Evolutionary conservation across 2,113 vertebrate genomes (phyloP), one percentile per base, ranked within the genome.

Genomic region (Arenaria interpres): DNA sequence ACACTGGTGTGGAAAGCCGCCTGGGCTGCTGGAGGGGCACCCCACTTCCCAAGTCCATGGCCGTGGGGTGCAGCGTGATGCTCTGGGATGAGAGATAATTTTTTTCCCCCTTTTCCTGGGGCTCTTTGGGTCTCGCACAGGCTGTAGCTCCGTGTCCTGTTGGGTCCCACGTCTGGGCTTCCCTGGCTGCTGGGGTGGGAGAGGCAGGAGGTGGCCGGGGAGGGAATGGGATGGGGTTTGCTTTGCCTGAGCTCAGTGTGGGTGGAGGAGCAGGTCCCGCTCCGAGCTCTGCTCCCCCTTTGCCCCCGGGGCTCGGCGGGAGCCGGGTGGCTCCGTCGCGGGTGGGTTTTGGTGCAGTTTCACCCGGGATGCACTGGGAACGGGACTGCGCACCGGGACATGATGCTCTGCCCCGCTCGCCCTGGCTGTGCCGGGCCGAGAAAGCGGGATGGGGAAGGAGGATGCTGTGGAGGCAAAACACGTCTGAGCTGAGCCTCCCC

Each of bases 321-420:
- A 32, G 27, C 33, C 4, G 7, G n/a, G n/a, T 21, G n/a, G 64
- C 53, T 57, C 27, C 25, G 53, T 53, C 13, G 1, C 2, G 2
- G 41, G n/a, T 21, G 1, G 9, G 7, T 16, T 56, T 69, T 39
- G 64, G 53, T 48, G 77, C 24, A 6, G 7, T 35, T 39, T 39
- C 28, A 6, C 45, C 45, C 3, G 4, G 30, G 35, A 51, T 3
- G 74, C 11, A 5, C 20, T 17, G 48, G 48, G 60, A 14, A 37
- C 3, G 8, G 43, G 45, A 37, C 16, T n/a, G 2, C 13, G 27
- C 7, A 0, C 10, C 12, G 43, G 41, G 46, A 53, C 37, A 1
- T 1, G 33, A 13, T 12, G 78, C 51, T 46, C 33, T 13, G 11
- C n/a, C 53, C 35, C 3, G 1, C 56, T 21, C 5, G 0, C 14